Evolutionary conservation across 2,888 invertebrate genomes (phyloP), one percentile per base, ranked within the genome.

Genomic region (Apamea epomidion): DNA sequence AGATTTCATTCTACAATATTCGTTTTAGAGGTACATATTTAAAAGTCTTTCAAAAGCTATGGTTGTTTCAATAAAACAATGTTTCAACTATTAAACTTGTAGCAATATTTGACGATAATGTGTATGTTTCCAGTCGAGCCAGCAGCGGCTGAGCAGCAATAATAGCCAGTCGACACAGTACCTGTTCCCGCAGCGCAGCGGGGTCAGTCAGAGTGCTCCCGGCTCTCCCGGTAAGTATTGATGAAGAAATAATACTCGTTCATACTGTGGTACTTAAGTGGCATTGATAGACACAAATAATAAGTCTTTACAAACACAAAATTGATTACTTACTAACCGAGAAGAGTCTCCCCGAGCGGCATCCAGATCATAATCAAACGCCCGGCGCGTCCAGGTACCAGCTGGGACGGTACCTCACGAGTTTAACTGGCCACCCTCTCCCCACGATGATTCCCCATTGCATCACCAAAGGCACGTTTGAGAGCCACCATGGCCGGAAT

Each of bases 151-250:
- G 96, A 96, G 91, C 87, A 90, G 90, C 85, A 89, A 89, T 83
- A 88, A 89, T 84, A 89, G 92, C 67, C 93, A 92, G 90, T 91
- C 95, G 71, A 86, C 94, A 84, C 96, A 96, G 94, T 98, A 96
- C 97, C 97, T 92, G 97, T 98, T 92, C 98, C 98, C 92, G 97
- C 98, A 91, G 97, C 98, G 92, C 97, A 98, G 89, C 97, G 98
- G 93, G 92, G 97, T 97, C 96, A 97, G 95, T 94, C 98, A 98
- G 95, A 97, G 97, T 85, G 98, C 98, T 85, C 98, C 98, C 76
- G 98, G 98, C 69, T 98, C 98, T 71, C 98, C 98, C 45, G 98
- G 98, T 94, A 58, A 58, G 25, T 58, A n/a, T 25, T 58, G 1
- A 58, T 58, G 12, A 58, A 58, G 4, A 54, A 54, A 21, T 21